phyloP scores from a whole-genome alignment of 2,797 vertebrate species.

The Eleutherodactylus coqui region DNA sequence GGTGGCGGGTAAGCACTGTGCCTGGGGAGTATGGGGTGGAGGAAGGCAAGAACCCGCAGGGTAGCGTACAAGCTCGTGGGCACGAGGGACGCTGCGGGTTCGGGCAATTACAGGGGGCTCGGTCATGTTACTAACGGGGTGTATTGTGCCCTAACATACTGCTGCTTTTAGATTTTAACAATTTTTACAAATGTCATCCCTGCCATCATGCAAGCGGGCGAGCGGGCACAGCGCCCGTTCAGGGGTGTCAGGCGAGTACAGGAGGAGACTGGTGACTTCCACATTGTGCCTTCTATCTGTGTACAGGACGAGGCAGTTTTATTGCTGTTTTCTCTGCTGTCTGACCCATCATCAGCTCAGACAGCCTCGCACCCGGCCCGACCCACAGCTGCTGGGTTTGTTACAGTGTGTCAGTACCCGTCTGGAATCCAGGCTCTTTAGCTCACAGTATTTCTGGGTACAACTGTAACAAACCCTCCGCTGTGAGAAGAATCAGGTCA shows the following conservation, averaged over 20 bases:
- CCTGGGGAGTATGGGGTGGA: background rate
- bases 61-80: too few species aligned
- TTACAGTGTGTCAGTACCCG: background rate
- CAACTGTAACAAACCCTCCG: background rate
- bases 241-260: background rate
- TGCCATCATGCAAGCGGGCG: background rate
- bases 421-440: background rate
- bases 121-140: background rate
- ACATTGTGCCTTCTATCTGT: constrained; percentile 22
- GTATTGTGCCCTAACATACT: constrained; percentile 24
- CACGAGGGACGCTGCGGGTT: background rate
- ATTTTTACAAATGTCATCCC: background rate
- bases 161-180: constrained; percentile 35
- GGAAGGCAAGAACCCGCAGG: background rate
- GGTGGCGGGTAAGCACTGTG: background rate
- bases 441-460: background rate
- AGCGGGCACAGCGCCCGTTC: background rate
- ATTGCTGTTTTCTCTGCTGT: background rate
- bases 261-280: background rate
- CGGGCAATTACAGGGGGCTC: background rate
- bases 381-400: background rate
- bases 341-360: background rate
- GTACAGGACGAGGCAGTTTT: background rate
- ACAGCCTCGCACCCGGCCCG: too few species aligned
- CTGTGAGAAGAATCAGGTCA: background rate